Conservation (phyloP, 2,113 vertebrate genomes). For the Anarrhichthys ocellatus region DNA sequence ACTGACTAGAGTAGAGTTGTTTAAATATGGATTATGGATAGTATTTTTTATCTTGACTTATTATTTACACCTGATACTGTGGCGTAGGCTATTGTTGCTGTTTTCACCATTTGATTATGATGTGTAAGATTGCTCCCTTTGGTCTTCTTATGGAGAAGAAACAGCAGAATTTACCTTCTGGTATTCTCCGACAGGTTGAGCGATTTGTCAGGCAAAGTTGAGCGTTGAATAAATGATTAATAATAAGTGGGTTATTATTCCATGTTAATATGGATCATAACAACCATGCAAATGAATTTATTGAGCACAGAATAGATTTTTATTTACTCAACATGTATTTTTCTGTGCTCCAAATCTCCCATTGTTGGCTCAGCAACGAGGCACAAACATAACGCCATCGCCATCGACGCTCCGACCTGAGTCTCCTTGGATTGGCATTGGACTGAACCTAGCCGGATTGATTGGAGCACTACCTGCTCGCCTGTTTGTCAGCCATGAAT, state of each 20-base stretch:
- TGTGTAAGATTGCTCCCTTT: not conserved
- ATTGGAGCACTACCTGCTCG: slow-evolving; percentile 76
- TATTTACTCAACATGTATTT: no score
- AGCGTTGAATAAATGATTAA: not conserved
- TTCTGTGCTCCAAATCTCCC: not conserved
- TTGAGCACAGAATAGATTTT: not conserved
- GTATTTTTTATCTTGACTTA: not conserved
- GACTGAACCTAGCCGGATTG: slow-evolving; percentile 74
- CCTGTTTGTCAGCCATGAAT: slow-evolving; percentile 82
- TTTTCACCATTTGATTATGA: not conserved
- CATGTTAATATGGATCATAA: not conserved
- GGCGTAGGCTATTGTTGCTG: no score
- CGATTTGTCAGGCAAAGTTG: not conserved
- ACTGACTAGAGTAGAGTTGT: no score
- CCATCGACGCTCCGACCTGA: slow-evolving; percentile 24
- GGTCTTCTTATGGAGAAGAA: not conserved
- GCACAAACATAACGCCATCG: not conserved
- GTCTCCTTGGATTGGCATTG: slow-evolving; percentile 81
- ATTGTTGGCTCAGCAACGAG: not conserved
- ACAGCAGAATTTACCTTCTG: not conserved
- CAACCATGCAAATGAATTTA: not conserved
- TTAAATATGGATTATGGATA: not conserved
- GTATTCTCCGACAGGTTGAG: not conserved
- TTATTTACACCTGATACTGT: not conserved
- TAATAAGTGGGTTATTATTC: not conserved